phyloP scores from a whole-genome alignment of 2,113 vertebrate genomes.

The Psilopsiagon aymara region DNA sequence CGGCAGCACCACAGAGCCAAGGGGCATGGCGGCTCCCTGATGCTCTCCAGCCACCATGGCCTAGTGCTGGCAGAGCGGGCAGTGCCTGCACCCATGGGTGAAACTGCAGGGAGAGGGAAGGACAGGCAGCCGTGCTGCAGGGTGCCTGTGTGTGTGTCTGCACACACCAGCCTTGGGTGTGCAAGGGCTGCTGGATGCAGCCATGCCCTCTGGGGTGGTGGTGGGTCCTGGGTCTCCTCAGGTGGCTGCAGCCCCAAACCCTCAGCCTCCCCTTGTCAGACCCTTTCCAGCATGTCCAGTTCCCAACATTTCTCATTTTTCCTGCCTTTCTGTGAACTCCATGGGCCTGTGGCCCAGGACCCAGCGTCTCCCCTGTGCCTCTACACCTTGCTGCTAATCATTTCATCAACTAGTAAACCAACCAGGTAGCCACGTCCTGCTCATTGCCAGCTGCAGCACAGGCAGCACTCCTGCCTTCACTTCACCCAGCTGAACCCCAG shows the following conservation, averaged over 20 bases:
- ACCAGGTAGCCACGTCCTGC: neutral
- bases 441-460: neutral
- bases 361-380: neutral
- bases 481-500: neutral
- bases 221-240: accelerated
- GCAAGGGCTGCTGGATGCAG: neutral
- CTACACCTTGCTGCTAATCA: neutral
- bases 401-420: neutral
- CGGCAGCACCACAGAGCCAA: neutral
- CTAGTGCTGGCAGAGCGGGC: accelerated
- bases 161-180: neutral
- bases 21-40: neutral
- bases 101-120: neutral
- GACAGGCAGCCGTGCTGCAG: neutral
- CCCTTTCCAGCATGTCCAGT: neutral
- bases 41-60: accelerated
- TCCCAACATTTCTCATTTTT: neutral
- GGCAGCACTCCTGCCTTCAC: neutral
- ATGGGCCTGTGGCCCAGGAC: neutral
- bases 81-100: too few species aligned
- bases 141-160: neutral
- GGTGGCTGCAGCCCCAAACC: neutral
- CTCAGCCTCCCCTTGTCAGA: accelerated
- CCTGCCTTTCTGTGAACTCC: neutral
- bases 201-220: accelerated